A percentile compares a stretch with the other conserved stretches of the same genome.
Evolutionary conservation across 2,797 vertebrate species (phyloP).

Genomic region (Notoglanidium macrostoma): DNA sequence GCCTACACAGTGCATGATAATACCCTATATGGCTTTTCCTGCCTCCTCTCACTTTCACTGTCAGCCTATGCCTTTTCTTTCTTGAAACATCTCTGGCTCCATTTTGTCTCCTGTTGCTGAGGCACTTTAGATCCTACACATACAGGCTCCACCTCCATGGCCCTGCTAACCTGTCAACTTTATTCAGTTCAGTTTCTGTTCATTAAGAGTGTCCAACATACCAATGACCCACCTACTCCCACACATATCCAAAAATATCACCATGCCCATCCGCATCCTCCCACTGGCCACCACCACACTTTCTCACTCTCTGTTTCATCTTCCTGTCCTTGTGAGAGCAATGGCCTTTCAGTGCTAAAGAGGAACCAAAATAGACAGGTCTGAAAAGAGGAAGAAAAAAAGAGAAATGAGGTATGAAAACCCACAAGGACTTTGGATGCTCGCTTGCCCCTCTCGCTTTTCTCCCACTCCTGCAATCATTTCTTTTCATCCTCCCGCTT

Average conservation of each 20-base stretch:
- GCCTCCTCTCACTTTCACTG: slow-evolving; percentile 28
- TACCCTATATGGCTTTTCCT: slow-evolving; percentile 60
- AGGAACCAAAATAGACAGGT: slow-evolving; percentile 56
- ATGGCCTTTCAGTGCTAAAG: slow-evolving; percentile 53
- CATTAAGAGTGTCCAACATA: slow-evolving; percentile 29
- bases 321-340: slow-evolving; percentile 55
- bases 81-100: slow-evolving; percentile 9
- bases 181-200: slow-evolving; percentile 28
- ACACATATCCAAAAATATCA: slow-evolving; percentile 51
- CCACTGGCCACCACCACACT: slow-evolving; percentile 21
- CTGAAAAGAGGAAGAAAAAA: slow-evolving; percentile 49
- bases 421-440: slow-evolving; percentile 52
- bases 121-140: slow-evolving; percentile 41
- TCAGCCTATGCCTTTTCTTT: slow-evolving; percentile 21
- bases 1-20: slow-evolving; percentile 47
- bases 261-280: slow-evolving; percentile 18
- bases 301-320: slow-evolving; percentile 33
- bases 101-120: slow-evolving; percentile 45
- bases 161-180: slow-evolving; percentile 34
- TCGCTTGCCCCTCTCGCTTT: slow-evolving; percentile 45
- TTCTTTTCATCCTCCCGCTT: slow-evolving; percentile 57
- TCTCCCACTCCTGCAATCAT: slow-evolving; percentile 58
- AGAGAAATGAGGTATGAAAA: slow-evolving; percentile 39
- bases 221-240: slow-evolving; percentile 40
- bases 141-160: slow-evolving; percentile 34